Evolutionary conservation across 2,888 invertebrate genomes (phyloP), one percentile per base, ranked within the genome.

Genomic region (Pollenia griseotomentosa): DNA sequence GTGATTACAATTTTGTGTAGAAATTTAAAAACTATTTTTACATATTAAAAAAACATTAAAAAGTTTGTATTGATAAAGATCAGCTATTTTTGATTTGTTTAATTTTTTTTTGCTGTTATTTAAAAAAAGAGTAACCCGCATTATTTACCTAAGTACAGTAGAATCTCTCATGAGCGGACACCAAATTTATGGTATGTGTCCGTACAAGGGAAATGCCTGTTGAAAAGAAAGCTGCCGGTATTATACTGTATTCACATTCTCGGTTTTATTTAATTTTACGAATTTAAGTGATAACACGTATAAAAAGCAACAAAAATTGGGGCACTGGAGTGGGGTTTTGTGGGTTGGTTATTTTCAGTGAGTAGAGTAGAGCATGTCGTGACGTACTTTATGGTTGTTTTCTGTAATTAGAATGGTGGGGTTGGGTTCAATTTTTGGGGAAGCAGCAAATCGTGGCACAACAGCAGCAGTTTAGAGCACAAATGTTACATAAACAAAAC

Each of bases 241-340:
- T n/a, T 59, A 2, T 19, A 23, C 19, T 59, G 48, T 61, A 55
- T 33, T 48, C 59, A 40, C 40, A 44, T 44, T 44, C 42, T 46
- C 55, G 3, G 59, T 83, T 80, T 48, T 74, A 80, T 83, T 83
- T 83, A 83, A 86, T 83, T 86, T 83, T 66, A 80, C 77, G 80
- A 86, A 86, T 86, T 86, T 80, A 65, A 77, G 79, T 75, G 80
- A 68, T 68, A 74, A 77, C 70, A 86, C 55, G 61, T 33, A 79
- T 40, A 70, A 71, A 59, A 42, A 80, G 66, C 59, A 61, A n/a
- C 0, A 23, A 16, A 83, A 86, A 75, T 66, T 83, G 59, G 83
- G 83, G 65, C 83, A 83, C 70, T 86, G 66, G 80, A 80, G 75
- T 80, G 65, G 33, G 61, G 42, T 51, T 33, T 61, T 55, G 16